phyloP scores from a whole-genome alignment of 2,797 vertebrate species.

The Parotocinclus haroldoi region DNA sequence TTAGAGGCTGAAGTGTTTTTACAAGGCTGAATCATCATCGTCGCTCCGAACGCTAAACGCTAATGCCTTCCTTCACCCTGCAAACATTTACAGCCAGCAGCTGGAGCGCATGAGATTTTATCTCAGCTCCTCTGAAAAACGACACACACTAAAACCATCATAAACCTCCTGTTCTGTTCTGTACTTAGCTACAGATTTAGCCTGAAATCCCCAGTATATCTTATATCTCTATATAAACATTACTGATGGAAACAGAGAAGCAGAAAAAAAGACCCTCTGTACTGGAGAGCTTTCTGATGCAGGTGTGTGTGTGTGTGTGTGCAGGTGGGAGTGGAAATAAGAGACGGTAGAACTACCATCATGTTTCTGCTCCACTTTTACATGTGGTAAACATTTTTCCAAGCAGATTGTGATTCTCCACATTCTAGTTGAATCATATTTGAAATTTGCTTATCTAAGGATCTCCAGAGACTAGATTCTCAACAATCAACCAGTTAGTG shows the following conservation, averaged over 20 bases:
- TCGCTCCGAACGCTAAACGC: conserved; percentile 39
- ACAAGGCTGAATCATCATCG: conserved; percentile 56
- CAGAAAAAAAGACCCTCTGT: no score
- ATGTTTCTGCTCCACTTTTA: no score
- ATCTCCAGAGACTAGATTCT: no score
- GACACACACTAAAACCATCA: conserved; percentile 3
- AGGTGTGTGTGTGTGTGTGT: not conserved
- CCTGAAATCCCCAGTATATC: not conserved
- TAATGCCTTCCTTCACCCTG: conserved; percentile 43
- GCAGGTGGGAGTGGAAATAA: no score
- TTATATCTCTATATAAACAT: not conserved
- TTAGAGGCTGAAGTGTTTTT: conserved; percentile 54
- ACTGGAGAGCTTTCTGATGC: not conserved
- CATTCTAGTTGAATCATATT: no score
- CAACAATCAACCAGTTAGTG: no score
- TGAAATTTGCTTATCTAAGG: no score
- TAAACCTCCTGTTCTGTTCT: not conserved
- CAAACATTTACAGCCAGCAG: conserved; percentile 34
- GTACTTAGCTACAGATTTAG: no score
- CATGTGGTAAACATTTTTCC: no score
- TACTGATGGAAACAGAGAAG: not conserved
- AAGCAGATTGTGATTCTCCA: no score
- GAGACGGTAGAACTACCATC: no score
- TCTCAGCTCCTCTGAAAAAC: not conserved
- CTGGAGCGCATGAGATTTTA: conserved; percentile 31